Evolutionary conservation across 2,797 vertebrate genomes (phyloP).

Genomic region (Halcyon chelicuti): DNA sequence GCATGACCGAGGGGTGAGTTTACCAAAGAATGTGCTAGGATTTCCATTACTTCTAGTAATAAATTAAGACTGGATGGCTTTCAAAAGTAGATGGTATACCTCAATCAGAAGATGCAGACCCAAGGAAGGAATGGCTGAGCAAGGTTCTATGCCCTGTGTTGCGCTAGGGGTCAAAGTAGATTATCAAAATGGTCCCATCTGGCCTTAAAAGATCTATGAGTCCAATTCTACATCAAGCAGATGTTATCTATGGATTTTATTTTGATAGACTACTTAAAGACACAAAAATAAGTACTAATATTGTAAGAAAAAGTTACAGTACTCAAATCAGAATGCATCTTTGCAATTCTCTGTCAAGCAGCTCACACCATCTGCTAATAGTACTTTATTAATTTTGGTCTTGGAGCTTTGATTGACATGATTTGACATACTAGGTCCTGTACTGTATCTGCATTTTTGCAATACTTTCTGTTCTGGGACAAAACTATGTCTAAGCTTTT

Average conservation of each 20-base stretch:
- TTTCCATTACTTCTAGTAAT: neutral
- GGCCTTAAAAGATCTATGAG: neutral
- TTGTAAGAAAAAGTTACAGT: neutral
- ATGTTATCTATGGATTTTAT: conserved; percentile 18
- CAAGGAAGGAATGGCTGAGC: neutral
- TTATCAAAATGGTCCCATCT: conserved; percentile 24
- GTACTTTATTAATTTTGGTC: conserved; percentile 4
- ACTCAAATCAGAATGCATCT: neutral
- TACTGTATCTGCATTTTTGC: neutral
- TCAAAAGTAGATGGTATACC: neutral
- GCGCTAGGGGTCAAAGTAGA: neutral
- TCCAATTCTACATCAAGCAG: neutral
- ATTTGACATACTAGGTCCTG: neutral
- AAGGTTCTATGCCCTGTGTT: neutral
- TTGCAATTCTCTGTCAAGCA: neutral
- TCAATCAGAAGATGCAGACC: neutral
- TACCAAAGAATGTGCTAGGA: neutral
- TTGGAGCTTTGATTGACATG: neutral
- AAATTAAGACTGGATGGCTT: neutral
- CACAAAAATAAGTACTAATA: neutral
- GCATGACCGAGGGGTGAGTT: neutral
- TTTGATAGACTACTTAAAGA: conserved; percentile 25
- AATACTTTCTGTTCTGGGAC: neutral
- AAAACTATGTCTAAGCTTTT: neutral
- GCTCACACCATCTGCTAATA: neutral